Percentiles rank a stretch among this genome's conserved stretches.
These are phyloP conservation scores for Stegodyphus mimosarum DNA, from an alignment of 1,140 invertebrate genomes.

Conservation along the genomic window DNA sequence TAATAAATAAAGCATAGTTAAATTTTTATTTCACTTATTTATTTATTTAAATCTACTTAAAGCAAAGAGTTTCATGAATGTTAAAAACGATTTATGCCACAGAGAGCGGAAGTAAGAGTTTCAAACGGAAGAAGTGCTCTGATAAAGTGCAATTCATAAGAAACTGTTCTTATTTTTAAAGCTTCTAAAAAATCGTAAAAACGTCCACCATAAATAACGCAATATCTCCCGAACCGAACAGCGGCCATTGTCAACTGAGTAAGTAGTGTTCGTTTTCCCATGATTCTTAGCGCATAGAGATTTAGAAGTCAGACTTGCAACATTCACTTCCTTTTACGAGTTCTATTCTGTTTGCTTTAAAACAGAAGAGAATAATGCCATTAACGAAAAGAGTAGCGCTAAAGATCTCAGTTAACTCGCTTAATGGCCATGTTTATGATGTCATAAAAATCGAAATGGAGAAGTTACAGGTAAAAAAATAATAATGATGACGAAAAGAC, in stretches of 20 bases:
- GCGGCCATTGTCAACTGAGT: constrained; percentile 12
- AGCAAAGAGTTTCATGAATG: too few relatives aligned
- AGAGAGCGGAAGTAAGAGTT: constrained; percentile 20
- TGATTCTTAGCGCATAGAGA: not conserved
- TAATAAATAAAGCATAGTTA: too few relatives aligned
- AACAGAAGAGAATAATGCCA: constrained; percentile 29
- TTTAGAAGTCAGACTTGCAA: constrained; percentile 5
- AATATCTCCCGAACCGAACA: constrained; percentile 19
- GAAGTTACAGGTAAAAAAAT: constrained; percentile 6
- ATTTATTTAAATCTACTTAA: too few relatives aligned
- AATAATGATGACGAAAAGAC: too few relatives aligned
- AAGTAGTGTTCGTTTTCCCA: constrained; percentile 2
- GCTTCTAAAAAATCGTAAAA: constrained; percentile 18
- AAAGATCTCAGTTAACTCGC: constrained; percentile 48
- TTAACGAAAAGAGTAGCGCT: constrained; percentile 29
- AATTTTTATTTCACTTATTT: too few relatives aligned
- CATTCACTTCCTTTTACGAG: constrained; percentile 32
- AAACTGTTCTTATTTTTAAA: constrained; percentile 9
- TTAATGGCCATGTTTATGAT: constrained; percentile 53
- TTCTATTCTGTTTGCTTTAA: constrained; percentile 24
- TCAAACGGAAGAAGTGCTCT: not conserved
- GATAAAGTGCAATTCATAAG: constrained; percentile 39
- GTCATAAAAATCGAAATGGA: constrained; percentile 48
- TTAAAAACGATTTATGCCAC: too few relatives aligned
- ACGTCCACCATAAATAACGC: constrained; percentile 31